Base-by-base conservation (phyloP, 2,113 vertebrate genomes). In the Stictonetta naevosa region DNA sequence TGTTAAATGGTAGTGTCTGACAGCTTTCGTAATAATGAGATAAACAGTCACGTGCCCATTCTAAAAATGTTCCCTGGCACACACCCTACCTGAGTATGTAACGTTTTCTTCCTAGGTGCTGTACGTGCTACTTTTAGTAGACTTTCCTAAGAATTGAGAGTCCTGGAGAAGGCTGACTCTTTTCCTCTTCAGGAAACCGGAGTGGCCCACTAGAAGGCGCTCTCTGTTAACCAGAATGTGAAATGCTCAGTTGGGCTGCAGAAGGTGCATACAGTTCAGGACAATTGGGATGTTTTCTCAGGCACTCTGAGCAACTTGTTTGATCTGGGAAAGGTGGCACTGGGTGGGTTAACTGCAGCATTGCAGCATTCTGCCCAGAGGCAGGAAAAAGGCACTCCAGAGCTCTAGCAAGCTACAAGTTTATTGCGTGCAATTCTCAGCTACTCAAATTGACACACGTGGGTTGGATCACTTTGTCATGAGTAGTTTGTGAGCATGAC, bases 181-280 rank as follows among this genome's bases (percentile, higher is more conserved):
- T 20, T 46, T 23, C 9, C 48, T 36, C 14, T 4, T 20, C 14
- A 8, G 46, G 73, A 20, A 29, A 21, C 42, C 15, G 0, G 0
- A 42, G 56, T 33, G 81, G n/a, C 66, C 68, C 84, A 31, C 22
- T 12, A 86, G 88, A 59, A 75, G 88, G 53, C 38, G 52, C 52
- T 71, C 33, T 5, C 64, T 59, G n/a, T 44, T 75, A 7, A 52
- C 19, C 2, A 1, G 10, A 59, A 20, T 3, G 21, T 11, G 66
- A 16, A 33, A 3, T 0, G 17, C 55, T 72, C 1, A 0, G 11
- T 38, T 10, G 58, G 40, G 44, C 59, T 74, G 55, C 36, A 2
- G 25, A 8, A 44, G 55, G 3, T 21, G 33, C 1, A 1, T 4
- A 20, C 63, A 7, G 26, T 46, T 69, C 59, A 5, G 38, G 22